A percentile compares a stretch with the other conserved stretches of the same genome.
Conservation (phyloP, 2,888 invertebrate genomes). For the Hydraecia micacea region DNA sequence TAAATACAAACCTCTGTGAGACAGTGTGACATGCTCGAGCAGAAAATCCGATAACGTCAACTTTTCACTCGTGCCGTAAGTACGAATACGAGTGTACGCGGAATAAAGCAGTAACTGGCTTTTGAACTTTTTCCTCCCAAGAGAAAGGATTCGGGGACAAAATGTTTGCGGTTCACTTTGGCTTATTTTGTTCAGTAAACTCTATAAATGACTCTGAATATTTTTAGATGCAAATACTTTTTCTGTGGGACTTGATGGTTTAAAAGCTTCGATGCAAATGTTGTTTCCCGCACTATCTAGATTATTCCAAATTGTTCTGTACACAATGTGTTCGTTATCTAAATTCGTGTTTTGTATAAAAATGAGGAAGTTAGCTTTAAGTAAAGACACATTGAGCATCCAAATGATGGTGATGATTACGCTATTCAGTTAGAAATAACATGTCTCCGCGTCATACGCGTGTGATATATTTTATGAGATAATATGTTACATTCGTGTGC, state of each 20-base stretch:
- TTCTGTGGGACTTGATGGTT: conserved; percentile 31
- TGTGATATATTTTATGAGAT: conserved; percentile 51
- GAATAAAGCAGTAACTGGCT: conserved; percentile 66
- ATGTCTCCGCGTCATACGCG: conserved; percentile 39
- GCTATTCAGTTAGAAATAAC: conserved; percentile 54
- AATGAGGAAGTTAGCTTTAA: conserved; percentile 43
- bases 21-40: conserved; percentile 53
- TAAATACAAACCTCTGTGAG: conserved; percentile 49
- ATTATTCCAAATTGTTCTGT: conserved; percentile 19
- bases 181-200: conserved; percentile 65
- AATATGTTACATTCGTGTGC: conserved; percentile 31
- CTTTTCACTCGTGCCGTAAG: conserved; percentile 68
- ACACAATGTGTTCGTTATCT: conserved; percentile 39
- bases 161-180: conserved; percentile 68
- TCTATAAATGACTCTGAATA: conserved; percentile 59
- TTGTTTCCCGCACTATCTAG: neutral
- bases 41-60: conserved; percentile 69
- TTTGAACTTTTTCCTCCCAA: conserved; percentile 68
- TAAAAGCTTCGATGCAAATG: conserved; percentile 32
- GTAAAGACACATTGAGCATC: conserved; percentile 41
- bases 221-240: conserved; percentile 50
- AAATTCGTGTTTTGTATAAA: conserved; percentile 28
- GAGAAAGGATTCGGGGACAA: conserved; percentile 68
- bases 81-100: conserved; percentile 54
- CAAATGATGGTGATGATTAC: conserved; percentile 56